Conservation (phyloP, 2,888 invertebrate species). For the Lepidocyrtoides sp. region DNA sequence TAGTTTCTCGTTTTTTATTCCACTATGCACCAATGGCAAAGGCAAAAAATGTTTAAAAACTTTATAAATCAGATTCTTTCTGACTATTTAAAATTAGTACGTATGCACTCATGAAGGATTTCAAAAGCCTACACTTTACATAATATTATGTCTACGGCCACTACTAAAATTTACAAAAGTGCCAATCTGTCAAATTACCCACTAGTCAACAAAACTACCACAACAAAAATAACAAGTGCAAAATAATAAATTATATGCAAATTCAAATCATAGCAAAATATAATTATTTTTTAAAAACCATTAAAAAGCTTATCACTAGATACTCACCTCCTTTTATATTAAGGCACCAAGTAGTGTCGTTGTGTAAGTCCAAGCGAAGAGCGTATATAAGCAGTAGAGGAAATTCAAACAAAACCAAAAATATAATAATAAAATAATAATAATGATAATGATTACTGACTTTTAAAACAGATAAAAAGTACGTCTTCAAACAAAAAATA, state of each 20-base stretch:
- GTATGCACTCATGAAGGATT: too few species aligned
- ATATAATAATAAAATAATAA: slow-evolving; percentile 43
- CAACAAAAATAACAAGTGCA: not conserved
- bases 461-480: slow-evolving; percentile 10
- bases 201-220: too few species aligned
- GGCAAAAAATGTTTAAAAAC: too few species aligned
- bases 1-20: too few species aligned
- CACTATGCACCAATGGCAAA: too few species aligned
- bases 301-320: slow-evolving; percentile 73
- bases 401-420: slow-evolving; percentile 83
- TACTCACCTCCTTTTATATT: slow-evolving; percentile 84
- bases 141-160: too few species aligned
- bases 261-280: not conserved
- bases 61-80: too few species aligned
- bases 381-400: slow-evolving; percentile 83
- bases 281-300: slow-evolving; percentile 70
- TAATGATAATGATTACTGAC: not conserved
- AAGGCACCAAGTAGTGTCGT: slow-evolving; percentile 76
- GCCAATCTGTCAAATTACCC: too few species aligned
- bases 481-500: slow-evolving; percentile 24
- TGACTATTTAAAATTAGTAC: too few species aligned
- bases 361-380: slow-evolving; percentile 84
- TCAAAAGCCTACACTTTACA: too few species aligned
- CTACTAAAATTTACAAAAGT: too few species aligned
- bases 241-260: too few species aligned